Conservation (phyloP, 2,888 invertebrate species). For the Perizoma flavofasciatum region DNA sequence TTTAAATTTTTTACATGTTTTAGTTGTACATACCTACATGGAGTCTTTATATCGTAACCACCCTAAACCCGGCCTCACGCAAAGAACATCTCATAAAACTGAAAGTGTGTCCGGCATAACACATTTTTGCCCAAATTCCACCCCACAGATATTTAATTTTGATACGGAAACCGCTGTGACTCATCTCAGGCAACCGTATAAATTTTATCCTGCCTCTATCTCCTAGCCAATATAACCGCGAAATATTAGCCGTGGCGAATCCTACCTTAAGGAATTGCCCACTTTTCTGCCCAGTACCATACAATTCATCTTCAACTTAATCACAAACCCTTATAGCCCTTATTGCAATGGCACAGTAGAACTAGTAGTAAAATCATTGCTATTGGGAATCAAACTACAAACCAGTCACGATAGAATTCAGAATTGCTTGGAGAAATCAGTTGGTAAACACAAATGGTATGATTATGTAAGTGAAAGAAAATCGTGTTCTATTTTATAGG, state of each 20-base stretch:
- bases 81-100: constrained; percentile 32
- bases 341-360: constrained; percentile 32
- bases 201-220: constrained; percentile 75
- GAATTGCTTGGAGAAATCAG: constrained; percentile 21
- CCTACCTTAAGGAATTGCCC: constrained; percentile 64
- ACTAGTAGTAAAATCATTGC: constrained; percentile 11
- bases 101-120: constrained; percentile 41
- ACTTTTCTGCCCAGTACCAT: constrained; percentile 38
- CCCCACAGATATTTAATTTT: constrained; percentile 79
- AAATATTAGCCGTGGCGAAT: constrained; percentile 80
- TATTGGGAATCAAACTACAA: constrained; percentile 20
- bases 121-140: constrained; percentile 52
- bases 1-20: no score
- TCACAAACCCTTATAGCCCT: constrained; percentile 8
- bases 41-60: constrained; percentile 28
- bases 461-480: constrained; percentile 42
- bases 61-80: constrained; percentile 20
- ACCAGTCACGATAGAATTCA: constrained; percentile 32
- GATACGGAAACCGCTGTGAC: constrained; percentile 77
- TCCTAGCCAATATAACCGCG: constrained; percentile 76
- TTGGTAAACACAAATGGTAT: constrained; percentile 38
- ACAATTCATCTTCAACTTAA: constrained; percentile 40
- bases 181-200: constrained; percentile 65
- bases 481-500: constrained; percentile 39
- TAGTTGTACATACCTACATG: not conserved